Evolutionary conservation across 2,888 invertebrate genomes (phyloP).

Genomic region (Athripsodes cinereus): DNA sequence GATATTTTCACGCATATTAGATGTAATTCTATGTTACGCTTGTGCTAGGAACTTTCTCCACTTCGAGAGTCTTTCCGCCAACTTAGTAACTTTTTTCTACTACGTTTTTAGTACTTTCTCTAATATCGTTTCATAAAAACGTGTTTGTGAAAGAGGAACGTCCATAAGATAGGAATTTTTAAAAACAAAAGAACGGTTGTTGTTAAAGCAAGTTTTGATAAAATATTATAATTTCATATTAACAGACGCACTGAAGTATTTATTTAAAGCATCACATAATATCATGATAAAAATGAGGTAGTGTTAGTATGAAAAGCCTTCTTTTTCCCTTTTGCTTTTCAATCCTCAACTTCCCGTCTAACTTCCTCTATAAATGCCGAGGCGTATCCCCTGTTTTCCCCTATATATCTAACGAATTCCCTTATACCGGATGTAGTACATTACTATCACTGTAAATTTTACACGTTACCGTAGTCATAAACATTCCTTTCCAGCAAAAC

Average conservation of each 20-base stretch:
- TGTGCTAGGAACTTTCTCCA: too few relatives aligned
- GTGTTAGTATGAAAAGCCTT: not conserved
- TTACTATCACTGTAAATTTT: not conserved
- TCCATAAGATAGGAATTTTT: too few relatives aligned
- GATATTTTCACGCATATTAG: too few relatives aligned
- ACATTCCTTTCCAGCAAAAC: not conserved
- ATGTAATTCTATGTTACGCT: too few relatives aligned
- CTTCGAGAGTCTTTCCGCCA: too few relatives aligned
- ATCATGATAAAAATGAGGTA: not conserved
- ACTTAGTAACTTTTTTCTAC: too few relatives aligned
- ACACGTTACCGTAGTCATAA: not conserved
- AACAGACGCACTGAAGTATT: not conserved
- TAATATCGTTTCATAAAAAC: too few relatives aligned
- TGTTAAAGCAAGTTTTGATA: not conserved
- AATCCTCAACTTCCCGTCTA: not conserved
- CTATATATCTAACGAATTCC: not conserved
- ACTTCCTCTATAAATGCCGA: not conserved
- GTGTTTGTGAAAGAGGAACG: too few relatives aligned
- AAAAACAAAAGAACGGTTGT: too few relatives aligned
- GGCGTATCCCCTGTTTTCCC: not conserved
- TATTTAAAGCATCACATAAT: not conserved
- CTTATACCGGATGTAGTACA: not conserved
- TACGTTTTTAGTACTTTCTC: too few relatives aligned
- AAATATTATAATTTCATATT: not conserved
- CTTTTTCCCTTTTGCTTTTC: not conserved